These are phyloP conservation scores for Etia nguti DNA, from an alignment of 2,113 vertebrate species.

Conservation along the genomic window DNA sequence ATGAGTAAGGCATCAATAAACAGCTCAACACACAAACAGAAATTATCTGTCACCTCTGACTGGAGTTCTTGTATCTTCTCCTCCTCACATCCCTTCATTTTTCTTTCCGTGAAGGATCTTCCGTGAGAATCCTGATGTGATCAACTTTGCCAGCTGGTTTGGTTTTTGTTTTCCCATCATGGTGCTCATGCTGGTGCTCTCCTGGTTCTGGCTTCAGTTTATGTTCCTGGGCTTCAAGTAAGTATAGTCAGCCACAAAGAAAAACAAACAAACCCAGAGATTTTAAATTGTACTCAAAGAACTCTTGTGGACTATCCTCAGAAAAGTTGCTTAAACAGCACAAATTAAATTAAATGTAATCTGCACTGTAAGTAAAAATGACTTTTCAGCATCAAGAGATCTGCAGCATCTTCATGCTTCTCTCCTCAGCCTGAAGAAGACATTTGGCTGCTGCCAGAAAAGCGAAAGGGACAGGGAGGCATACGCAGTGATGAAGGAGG, in stretches of 20 bases:
- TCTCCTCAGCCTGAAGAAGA: slow-evolving; percentile 74
- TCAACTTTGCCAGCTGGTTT: slow-evolving; percentile 95
- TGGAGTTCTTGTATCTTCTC: not conserved
- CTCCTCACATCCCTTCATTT: not conserved
- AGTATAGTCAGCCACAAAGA: slow-evolving; percentile 41
- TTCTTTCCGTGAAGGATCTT: slow-evolving; percentile 73
- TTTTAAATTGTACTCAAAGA: not conserved
- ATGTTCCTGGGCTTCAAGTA: slow-evolving; percentile 87
- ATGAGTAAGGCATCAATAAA: slow-evolving; percentile 71
- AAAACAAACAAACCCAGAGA: not conserved
- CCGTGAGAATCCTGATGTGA: slow-evolving; percentile 58
- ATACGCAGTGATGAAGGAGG: slow-evolving; percentile 69
- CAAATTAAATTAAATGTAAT: not conserved
- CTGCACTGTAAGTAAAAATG: not conserved
- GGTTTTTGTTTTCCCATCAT: slow-evolving; percentile 84
- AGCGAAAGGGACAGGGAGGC: slow-evolving; percentile 61
- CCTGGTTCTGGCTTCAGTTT: slow-evolving; percentile 85
- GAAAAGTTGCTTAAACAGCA: not conserved
- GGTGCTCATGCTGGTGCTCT: slow-evolving; percentile 75
- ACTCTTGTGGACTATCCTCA: not conserved
- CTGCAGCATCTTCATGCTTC: not conserved
- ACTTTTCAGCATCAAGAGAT: not conserved
- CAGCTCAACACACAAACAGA: not conserved
- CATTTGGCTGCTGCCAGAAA: slow-evolving; percentile 73
- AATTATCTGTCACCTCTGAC: not conserved